Percentiles rank a stretch among this genome's conserved stretches.
These are phyloP conservation scores for Iguana delicatissima DNA, from an alignment of 2,797 vertebrate species.

Conservation along the genomic window DNA sequence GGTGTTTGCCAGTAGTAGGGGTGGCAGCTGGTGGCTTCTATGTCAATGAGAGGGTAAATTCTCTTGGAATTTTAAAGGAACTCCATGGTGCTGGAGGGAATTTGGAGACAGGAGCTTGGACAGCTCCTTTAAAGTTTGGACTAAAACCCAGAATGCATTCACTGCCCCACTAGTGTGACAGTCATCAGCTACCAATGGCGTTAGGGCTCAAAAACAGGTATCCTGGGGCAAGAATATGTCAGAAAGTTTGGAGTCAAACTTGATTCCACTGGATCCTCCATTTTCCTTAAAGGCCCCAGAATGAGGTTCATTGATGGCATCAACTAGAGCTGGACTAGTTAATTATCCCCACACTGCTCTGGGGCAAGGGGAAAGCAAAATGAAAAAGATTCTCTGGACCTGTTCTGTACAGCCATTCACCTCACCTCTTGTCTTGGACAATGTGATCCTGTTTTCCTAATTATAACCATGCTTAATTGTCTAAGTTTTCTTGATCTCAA, in stretches of 20 bases:
- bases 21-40: too few species aligned
- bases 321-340: neutral
- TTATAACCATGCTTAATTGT: slow-evolving; percentile 7
- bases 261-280: neutral
- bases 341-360: neutral
- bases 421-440: neutral
- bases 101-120: too few species aligned
- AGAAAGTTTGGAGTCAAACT: neutral
- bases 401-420: neutral
- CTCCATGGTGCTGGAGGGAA: too few species aligned
- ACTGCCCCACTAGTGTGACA: too few species aligned
- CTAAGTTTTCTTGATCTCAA: neutral
- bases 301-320: neutral
- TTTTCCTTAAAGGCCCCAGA: neutral
- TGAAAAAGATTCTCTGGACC: neutral
- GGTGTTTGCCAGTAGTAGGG: too few species aligned
- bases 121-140: too few species aligned
- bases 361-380: neutral
- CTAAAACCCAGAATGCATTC: too few species aligned
- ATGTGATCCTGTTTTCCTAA: neutral
- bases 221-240: neutral
- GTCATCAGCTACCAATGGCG: too few species aligned
- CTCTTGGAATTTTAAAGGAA: too few species aligned
- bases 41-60: too few species aligned
- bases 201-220: neutral